A percentile compares a stretch with the other conserved stretches of the same genome.
Conservation (phyloP, 2,113 vertebrate species). For the Mus musculus region DNA sequence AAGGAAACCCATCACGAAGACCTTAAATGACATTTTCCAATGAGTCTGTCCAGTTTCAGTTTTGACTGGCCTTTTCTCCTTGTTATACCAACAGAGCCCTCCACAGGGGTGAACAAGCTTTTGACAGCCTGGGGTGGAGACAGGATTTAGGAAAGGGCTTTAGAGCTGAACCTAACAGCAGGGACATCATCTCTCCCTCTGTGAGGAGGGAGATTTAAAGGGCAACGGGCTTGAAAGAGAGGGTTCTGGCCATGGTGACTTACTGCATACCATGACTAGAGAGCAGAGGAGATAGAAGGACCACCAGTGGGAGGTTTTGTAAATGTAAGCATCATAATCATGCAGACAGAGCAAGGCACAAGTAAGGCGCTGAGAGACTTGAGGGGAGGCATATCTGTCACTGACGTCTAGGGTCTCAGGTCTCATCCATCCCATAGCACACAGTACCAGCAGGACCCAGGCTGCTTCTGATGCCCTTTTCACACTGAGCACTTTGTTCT, state of each 20-base stretch:
- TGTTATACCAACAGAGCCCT: accelerated
- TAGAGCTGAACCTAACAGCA: background rate
- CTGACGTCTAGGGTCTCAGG: background rate
- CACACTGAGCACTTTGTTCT: background rate
- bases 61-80: background rate
- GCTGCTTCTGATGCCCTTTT: background rate
- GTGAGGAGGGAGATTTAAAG: background rate
- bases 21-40: background rate
- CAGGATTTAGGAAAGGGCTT: background rate
- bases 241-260: background rate
- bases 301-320: background rate
- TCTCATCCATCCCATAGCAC: background rate
- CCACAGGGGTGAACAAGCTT: background rate
- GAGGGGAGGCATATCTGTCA: accelerated
- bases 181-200: background rate
- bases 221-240: background rate
- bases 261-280: too few species aligned
- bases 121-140: background rate
- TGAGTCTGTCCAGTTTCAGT: background rate
- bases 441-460: background rate
- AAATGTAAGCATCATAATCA: background rate
- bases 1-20: background rate
- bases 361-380: background rate
- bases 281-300: accelerated
- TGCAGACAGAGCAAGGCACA: background rate